Evolutionary conservation across 2,888 invertebrate genomes (phyloP).

Genomic region (Ferrisia virgata): DNA sequence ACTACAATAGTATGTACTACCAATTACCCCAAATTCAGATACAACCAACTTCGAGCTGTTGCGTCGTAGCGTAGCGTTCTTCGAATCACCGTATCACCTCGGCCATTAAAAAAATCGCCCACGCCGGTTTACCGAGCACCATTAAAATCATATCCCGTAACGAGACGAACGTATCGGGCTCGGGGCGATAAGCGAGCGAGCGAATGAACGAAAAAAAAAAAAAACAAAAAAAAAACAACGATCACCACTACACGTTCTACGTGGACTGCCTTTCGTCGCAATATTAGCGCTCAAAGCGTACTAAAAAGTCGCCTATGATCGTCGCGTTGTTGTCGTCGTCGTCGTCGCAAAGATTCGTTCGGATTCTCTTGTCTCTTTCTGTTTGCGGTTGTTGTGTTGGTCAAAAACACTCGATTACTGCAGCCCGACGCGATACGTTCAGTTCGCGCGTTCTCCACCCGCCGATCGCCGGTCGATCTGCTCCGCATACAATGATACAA

Average conservation of each 20-base stretch:
- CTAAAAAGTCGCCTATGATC: not conserved
- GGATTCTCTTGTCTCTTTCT: too few species aligned
- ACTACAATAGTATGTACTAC: too few species aligned
- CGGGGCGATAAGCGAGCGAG: not conserved
- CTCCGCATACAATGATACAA: slow-evolving; percentile 39
- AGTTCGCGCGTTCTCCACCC: not conserved
- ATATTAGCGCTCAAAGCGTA: not conserved
- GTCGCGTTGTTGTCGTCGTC: not conserved
- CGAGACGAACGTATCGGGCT: not conserved
- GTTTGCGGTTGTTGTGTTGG: not conserved
- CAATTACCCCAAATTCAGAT: not conserved
- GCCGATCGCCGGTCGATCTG: not conserved
- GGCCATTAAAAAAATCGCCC: not conserved
- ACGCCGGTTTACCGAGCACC: not conserved
- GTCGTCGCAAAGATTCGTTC: too few species aligned
- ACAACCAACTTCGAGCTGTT: not conserved
- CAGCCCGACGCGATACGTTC: not conserved
- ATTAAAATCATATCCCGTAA: not conserved
- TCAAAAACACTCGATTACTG: not conserved
- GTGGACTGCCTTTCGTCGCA: not conserved
- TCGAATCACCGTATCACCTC: not conserved
- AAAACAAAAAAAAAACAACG: not conserved
- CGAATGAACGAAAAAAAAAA: too few species aligned
- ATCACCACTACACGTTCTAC: not conserved
- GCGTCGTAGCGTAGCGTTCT: not conserved